Evolutionary conservation across 1,140 invertebrate genomes (phyloP).

Genomic region (Mactra quadrangularis): DNA sequence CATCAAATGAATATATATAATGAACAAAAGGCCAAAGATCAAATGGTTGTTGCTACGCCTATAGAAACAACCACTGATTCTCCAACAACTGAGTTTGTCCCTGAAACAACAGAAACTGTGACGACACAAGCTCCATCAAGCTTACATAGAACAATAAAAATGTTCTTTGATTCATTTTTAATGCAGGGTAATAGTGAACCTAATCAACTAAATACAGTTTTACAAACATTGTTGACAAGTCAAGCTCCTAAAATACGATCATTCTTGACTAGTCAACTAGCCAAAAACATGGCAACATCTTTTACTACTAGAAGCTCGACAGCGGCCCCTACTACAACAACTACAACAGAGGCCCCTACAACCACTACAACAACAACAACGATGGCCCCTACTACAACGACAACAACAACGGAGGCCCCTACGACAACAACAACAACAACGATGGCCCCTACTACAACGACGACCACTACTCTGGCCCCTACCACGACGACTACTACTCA

Average conservation of each 20-base stretch:
- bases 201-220: no score
- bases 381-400: neutral
- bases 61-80: no score
- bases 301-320: neutral
- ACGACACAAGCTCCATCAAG: neutral
- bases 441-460: neutral
- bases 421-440: neutral
- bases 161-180: no score
- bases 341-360: neutral
- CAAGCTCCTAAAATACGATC: no score
- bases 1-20: no score
- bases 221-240: no score
- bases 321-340: neutral
- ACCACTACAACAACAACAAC: neutral
- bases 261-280: no score
- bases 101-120: neutral
- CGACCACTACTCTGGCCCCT: neutral
- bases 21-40: no score
- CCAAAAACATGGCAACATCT: no score
- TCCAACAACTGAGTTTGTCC: no score
- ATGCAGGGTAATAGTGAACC: no score
- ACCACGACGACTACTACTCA: neutral
- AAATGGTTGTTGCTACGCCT: no score
- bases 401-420: neutral
- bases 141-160: neutral